Evolutionary conservation across 1,140 invertebrate genomes (phyloP).

Genomic region (Nephila pilipes): DNA sequence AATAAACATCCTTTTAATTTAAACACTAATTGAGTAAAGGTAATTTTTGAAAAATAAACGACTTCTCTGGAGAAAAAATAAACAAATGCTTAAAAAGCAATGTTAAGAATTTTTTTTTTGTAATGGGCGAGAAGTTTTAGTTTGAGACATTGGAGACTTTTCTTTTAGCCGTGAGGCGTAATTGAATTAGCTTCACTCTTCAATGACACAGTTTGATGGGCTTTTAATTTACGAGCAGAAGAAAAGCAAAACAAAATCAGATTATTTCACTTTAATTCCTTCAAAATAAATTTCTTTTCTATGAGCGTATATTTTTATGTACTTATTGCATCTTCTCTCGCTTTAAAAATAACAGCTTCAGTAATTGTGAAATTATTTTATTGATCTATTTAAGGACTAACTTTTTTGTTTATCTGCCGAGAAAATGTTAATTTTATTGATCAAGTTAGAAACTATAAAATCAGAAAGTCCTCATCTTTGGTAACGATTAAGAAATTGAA

Average conservation of each 20-base stretch:
- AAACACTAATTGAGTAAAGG: neutral
- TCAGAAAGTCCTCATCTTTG: too few species aligned
- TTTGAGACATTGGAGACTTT: neutral
- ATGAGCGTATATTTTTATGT: neutral
- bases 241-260: neutral
- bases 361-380: neutral
- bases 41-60: neutral
- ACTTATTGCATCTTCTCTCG: neutral
- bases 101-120: neutral
- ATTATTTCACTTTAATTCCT: neutral
- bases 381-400: neutral
- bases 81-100: neutral
- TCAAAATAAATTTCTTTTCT: neutral
- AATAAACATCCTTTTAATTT: neutral
- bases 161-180: neutral
- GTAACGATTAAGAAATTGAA: too few species aligned
- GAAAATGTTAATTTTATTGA: neutral
- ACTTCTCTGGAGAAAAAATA: neutral
- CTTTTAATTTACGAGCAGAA: neutral
- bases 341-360: neutral
- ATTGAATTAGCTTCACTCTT: neutral
- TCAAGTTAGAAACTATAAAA: too few species aligned
- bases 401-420: neutral
- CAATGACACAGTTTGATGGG: slow-evolving; percentile 2
- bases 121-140: neutral